A percentile compares a stretch with the other conserved stretches of the same genome.
phyloP scores from a whole-genome alignment of 1,140 invertebrate genomes.

The Eupristina koningsbergeri region DNA sequence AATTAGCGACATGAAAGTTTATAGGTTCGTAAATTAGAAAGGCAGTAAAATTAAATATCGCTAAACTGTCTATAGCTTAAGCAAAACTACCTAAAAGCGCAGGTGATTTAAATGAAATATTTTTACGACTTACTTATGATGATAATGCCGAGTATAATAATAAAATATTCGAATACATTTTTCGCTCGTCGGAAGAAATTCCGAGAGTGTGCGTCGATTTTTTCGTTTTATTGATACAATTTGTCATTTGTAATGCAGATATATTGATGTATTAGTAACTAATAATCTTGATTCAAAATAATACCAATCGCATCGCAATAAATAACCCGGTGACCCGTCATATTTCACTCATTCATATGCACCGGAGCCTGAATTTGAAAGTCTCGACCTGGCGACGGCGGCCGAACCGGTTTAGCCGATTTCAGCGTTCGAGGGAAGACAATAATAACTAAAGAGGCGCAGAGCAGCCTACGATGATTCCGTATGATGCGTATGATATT shows the following conservation, averaged over 20 bases:
- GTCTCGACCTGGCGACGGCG: not conserved
- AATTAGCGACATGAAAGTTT: slow-evolving; percentile 40
- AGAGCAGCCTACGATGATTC: too few relatives aligned
- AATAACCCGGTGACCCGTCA: slow-evolving; percentile 44
- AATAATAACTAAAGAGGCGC: slow-evolving; percentile 20
- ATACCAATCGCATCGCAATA: slow-evolving; percentile 41
- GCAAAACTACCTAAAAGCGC: slow-evolving; percentile 20
- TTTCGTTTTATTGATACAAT: slow-evolving; percentile 40
- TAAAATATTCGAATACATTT: slow-evolving; percentile 10
- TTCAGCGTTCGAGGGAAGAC: slow-evolving; percentile 18
- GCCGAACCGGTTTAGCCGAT: slow-evolving; percentile 46
- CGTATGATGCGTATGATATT: too few relatives aligned
- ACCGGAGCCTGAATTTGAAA: slow-evolving; percentile 41
- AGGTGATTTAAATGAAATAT: slow-evolving; percentile 30
- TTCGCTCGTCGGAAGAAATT: not conserved
- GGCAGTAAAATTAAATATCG: slow-evolving; percentile 43
- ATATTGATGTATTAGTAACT: slow-evolving; percentile 47
- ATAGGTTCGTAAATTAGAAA: slow-evolving; percentile 34
- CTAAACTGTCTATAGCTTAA: slow-evolving; percentile 34
- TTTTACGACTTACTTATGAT: slow-evolving; percentile 39
- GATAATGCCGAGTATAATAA: slow-evolving; percentile 10
- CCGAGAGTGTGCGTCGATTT: not conserved
- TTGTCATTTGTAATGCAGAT: slow-evolving; percentile 43
- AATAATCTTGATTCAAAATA: slow-evolving; percentile 49
- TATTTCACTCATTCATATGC: slow-evolving; percentile 39